Evolutionary conservation across 2,797 vertebrate species (phyloP).

Genomic region (Monodelphis domestica): DNA sequence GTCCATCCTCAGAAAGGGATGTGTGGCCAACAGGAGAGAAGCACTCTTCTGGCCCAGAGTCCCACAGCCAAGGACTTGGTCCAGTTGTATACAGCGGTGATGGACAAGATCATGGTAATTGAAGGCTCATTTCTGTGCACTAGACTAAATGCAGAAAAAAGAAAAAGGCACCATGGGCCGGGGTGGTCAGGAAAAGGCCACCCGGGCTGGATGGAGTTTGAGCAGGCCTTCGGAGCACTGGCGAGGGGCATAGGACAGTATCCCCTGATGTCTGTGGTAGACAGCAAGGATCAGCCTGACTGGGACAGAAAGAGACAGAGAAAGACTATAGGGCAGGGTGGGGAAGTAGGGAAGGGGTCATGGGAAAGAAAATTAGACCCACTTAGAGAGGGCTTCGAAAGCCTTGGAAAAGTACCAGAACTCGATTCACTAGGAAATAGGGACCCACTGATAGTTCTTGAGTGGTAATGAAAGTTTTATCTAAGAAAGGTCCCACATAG

Average conservation of each 20-base stretch:
- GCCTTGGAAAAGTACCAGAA: background rate
- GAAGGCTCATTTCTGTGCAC: background rate
- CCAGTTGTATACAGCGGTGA: background rate
- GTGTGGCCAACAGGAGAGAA: conserved; percentile 10
- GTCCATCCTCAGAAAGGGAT: background rate
- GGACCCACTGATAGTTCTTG: background rate
- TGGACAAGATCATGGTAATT: background rate
- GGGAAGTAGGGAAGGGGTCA: background rate
- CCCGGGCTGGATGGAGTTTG: background rate
- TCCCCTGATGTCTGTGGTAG: no score
- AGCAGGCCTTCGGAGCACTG: background rate
- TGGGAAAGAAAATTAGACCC: background rate
- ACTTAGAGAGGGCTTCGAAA: background rate
- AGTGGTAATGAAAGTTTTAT: background rate
- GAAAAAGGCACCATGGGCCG: background rate
- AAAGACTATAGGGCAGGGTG: background rate
- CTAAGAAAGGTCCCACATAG: background rate
- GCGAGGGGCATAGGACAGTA: background rate
- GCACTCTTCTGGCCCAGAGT: background rate
- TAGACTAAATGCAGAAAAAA: background rate
- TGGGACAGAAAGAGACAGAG: background rate
- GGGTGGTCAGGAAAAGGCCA: background rate
- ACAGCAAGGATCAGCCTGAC: background rate
- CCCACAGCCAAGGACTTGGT: background rate
- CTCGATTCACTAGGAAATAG: background rate